phyloP scores from a whole-genome alignment of 2,113 vertebrate genomes.

The Periophthalmodon schlosseri region DNA sequence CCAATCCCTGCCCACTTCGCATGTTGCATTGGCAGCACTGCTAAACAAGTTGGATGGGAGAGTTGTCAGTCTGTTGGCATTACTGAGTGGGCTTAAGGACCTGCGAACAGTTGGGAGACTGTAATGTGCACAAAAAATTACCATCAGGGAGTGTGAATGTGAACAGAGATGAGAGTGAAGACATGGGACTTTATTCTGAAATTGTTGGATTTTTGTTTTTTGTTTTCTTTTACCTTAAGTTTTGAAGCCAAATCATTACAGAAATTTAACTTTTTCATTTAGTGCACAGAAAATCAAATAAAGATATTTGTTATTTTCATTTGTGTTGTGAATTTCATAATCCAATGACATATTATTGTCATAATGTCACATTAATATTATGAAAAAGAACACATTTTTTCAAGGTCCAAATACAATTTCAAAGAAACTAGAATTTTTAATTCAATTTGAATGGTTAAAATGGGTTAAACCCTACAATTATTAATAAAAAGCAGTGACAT shows the following conservation, averaged over 20 bases:
- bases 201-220: neutral
- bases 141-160: conserved; percentile 17
- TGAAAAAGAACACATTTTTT: too few species aligned
- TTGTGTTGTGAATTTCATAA: neutral
- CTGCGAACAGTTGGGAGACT: conserved; percentile 61
- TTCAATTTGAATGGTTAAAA: too few species aligned
- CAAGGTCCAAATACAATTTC: too few species aligned
- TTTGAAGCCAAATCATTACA: neutral
- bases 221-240: neutral
- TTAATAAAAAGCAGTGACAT: neutral
- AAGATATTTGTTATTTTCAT: neutral
- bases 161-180: neutral
- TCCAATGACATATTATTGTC: too few species aligned
- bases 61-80: conserved; percentile 53
- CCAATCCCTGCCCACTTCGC: conserved; percentile 45
- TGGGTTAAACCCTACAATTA: neutral
- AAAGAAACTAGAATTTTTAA: too few species aligned
- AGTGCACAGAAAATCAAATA: neutral
- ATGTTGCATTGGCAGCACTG: conserved; percentile 43
- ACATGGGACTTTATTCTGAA: conserved; percentile 6
- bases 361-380: too few species aligned
- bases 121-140: conserved; percentile 65
- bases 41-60: conserved; percentile 45
- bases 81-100: conserved; percentile 51
- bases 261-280: neutral